Conservation (phyloP, 2,113 vertebrate species). For the Cacatua alba region DNA sequence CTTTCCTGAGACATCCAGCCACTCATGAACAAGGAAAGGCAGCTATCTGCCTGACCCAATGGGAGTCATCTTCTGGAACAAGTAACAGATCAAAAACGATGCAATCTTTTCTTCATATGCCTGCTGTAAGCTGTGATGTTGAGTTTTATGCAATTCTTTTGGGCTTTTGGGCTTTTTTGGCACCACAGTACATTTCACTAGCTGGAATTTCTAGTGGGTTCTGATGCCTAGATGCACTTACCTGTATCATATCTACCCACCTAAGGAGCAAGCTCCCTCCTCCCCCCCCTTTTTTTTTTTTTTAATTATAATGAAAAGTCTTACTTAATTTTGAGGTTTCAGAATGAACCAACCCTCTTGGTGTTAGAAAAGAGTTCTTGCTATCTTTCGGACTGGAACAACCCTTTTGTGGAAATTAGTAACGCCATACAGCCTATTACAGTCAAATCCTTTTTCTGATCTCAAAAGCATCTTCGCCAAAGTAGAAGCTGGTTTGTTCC, state of each 20-base stretch:
- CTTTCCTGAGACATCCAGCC: neutral
- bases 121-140: neutral
- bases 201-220: neutral
- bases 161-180: neutral
- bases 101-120: neutral
- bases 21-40: neutral
- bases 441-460: neutral
- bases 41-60: neutral
- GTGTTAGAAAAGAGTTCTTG: neutral
- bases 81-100: neutral
- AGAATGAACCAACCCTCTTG: neutral
- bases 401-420: neutral
- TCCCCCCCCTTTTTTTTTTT: fast-evolving
- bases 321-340: neutral
- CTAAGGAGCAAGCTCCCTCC: fast-evolving
- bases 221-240: neutral
- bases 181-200: neutral
- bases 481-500: neutral
- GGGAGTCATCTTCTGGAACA: neutral
- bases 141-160: neutral
- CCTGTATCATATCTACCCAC: neutral
- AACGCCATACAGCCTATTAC: neutral
- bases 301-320: neutral
- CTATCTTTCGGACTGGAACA: neutral
- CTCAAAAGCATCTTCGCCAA: neutral